These are phyloP conservation scores for Bugula neritina DNA, from an alignment of 2,888 invertebrate species.

Conservation along the genomic window DNA sequence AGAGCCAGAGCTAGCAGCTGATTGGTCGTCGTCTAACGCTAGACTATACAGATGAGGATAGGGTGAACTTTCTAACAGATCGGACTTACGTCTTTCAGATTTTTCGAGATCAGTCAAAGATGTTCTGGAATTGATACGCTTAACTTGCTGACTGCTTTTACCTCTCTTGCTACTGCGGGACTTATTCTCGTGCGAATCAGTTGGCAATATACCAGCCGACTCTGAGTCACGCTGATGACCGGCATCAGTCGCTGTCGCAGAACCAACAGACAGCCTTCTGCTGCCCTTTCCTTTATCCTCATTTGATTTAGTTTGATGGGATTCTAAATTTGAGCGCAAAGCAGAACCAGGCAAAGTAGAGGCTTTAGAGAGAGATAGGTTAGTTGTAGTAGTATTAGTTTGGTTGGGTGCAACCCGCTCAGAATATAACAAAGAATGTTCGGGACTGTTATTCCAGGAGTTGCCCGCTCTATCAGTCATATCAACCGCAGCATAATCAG, in stretches of 20 bases:
- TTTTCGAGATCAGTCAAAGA: conserved; percentile 20
- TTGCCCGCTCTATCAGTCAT: neutral
- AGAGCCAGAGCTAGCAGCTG: neutral
- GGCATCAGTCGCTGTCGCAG: neutral
- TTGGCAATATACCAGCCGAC: neutral
- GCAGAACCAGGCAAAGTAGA: conserved; percentile 14
- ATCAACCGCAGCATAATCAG: neutral
- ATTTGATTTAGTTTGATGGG: neutral
- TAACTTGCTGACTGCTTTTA: neutral
- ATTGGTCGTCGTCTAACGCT: conserved; percentile 1
- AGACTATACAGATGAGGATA: conserved; percentile 26
- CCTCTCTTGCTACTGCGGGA: conserved; percentile 6
- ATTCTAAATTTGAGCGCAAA: neutral
- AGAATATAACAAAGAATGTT: conserved; percentile 2
- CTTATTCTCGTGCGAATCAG: neutral
- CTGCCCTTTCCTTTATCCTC: neutral
- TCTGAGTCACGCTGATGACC: neutral
- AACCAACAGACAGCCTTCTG: too few species aligned
- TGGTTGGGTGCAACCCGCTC: neutral
- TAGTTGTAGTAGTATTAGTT: neutral
- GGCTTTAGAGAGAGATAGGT: neutral
- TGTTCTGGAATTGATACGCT: conserved; percentile 11
- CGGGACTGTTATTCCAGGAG: neutral
- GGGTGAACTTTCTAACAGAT: conserved; percentile 26
- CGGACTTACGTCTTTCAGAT: conserved; percentile 26